These are phyloP conservation scores for Hermaeophaga mercurialis DNA, from an alignment of 2,888 invertebrate species.

Conservation along the genomic window DNA sequence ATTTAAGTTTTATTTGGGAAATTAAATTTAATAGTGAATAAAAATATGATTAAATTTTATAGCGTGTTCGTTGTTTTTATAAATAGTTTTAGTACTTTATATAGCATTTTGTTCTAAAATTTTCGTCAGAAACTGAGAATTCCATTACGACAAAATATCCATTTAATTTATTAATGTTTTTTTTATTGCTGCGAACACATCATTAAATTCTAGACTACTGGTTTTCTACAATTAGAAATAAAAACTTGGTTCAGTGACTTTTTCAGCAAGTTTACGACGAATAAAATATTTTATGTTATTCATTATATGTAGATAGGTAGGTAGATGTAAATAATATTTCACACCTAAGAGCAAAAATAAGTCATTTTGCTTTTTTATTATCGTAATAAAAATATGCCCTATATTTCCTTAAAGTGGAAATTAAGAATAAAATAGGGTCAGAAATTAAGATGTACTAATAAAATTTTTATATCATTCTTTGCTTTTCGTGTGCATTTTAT, in stretches of 20 bases:
- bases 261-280: conserved; percentile 17
- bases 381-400: conserved; percentile 13
- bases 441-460: conserved; percentile 21
- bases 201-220: not conserved
- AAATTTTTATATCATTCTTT: conserved; percentile 7
- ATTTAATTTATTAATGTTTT: conserved; percentile 8
- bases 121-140: not conserved
- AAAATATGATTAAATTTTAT: no score
- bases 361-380: conserved; percentile 11
- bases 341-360: conserved; percentile 16
- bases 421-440: conserved; percentile 12
- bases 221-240: conserved; percentile 7
- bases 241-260: conserved; percentile 4
- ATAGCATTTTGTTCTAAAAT: no score
- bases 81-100: no score
- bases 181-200: conserved; percentile 11
- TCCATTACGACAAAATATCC: conserved; percentile 3
- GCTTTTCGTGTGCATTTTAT: not conserved
- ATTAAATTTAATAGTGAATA: no score
- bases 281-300: conserved; percentile 19
- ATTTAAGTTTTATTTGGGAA: no score
- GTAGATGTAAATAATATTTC: conserved; percentile 22
- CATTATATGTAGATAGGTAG: conserved; percentile 20
- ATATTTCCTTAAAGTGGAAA: conserved; percentile 16
- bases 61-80: no score